phyloP scores from a whole-genome alignment of 2,797 vertebrate species.

The Allobates femoralis region DNA sequence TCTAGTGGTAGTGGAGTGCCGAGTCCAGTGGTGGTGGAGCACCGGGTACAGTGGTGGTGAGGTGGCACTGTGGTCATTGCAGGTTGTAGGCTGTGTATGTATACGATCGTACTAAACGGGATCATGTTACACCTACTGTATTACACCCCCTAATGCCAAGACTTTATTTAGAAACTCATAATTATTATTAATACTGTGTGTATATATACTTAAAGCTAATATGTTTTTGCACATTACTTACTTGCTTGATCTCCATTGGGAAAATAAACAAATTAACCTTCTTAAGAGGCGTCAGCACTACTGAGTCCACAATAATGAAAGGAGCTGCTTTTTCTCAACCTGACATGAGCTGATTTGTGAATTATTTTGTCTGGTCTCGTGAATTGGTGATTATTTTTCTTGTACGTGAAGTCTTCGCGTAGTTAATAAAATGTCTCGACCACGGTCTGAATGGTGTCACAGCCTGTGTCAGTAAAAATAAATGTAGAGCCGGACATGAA shows the following conservation, averaged over 20 bases:
- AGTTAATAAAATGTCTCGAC: constrained; percentile 34
- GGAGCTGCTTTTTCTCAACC: constrained; percentile 32
- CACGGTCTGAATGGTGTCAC: constrained; percentile 27
- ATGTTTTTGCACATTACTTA: neutral
- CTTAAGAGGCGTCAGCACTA: neutral
- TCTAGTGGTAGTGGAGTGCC: too few relatives aligned
- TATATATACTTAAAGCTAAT: too few relatives aligned
- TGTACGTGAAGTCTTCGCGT: constrained; percentile 23
- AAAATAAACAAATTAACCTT: neutral
- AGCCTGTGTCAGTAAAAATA: constrained; percentile 45
- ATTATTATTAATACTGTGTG: too few relatives aligned
- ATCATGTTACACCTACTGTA: neutral
- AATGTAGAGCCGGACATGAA: constrained; percentile 33
- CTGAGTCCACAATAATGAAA: constrained; percentile 19
- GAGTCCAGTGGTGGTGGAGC: too few relatives aligned
- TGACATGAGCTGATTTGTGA: constrained; percentile 44
- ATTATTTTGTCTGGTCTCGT: constrained; percentile 57
- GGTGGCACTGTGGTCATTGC: too few relatives aligned
- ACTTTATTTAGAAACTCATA: neutral
- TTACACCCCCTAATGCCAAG: neutral
- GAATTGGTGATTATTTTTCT: constrained; percentile 57
- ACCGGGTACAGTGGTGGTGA: too few relatives aligned
- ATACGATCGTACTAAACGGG: too few relatives aligned
- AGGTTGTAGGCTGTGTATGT: too few relatives aligned
- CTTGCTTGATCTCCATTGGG: neutral